These are phyloP conservation scores for Nycticorax nycticorax DNA, from an alignment of 2,113 vertebrate genomes.

Conservation along the genomic window DNA sequence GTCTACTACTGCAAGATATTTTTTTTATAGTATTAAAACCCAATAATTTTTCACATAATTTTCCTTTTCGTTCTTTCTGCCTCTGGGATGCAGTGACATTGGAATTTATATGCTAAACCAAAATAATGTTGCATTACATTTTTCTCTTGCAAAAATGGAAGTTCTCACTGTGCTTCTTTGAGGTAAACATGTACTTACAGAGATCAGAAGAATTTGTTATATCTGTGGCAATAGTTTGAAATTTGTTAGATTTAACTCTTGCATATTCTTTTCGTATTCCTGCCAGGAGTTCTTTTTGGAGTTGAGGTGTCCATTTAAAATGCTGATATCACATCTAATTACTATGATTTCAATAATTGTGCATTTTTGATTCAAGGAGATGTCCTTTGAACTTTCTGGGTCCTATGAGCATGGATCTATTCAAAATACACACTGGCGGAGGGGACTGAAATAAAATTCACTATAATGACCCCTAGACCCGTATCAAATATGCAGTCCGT, in stretches of 20 bases:
- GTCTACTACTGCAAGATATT: neutral
- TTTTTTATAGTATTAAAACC: neutral
- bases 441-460: neutral
- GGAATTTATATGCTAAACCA: neutral
- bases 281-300: neutral
- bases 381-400: neutral
- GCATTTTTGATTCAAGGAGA: neutral
- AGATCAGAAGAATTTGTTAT: conserved; percentile 1
- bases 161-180: neutral
- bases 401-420: neutral
- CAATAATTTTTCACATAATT: neutral
- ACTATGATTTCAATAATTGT: fast-evolving
- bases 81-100: neutral
- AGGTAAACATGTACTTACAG: conserved; percentile 20
- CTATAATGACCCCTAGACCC: neutral
- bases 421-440: neutral
- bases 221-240: neutral
- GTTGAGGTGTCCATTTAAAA: neutral
- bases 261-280: fast-evolving
- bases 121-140: neutral
- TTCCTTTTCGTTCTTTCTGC: neutral
- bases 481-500: neutral
- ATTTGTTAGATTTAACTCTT: neutral
- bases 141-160: neutral
- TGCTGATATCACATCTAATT: neutral